Conservation (phyloP, 2,113 vertebrate genomes). For the Oncorhynchus mykiss region DNA sequence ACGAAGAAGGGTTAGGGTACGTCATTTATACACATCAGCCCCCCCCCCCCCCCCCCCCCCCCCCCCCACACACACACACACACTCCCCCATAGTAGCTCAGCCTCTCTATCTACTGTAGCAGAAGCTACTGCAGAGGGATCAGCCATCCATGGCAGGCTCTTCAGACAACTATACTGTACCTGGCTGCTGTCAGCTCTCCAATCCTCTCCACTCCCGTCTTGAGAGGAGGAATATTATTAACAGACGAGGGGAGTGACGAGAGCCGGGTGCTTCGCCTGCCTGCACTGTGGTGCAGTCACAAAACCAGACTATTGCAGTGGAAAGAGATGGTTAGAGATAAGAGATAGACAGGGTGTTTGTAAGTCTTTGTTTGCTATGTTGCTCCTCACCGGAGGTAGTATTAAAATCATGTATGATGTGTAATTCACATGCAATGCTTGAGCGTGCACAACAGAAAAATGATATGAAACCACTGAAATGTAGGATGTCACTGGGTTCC, state of each 20-base stretch:
- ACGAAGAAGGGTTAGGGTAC: conserved; percentile 7
- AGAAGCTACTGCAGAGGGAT: conserved; percentile 42
- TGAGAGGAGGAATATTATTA: conserved; percentile 54
- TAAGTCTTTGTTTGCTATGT: no score
- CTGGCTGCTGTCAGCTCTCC: neutral
- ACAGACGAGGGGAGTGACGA: conserved; percentile 25
- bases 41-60: conserved; percentile 42
- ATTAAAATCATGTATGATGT: no score
- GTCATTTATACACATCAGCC: conserved; percentile 26
- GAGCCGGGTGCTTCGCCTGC: neutral
- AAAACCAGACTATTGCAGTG: neutral
- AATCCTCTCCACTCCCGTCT: conserved; percentile 18
- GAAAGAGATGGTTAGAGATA: neutral
- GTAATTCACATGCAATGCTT: no score
- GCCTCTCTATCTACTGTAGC: neutral
- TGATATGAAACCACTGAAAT: no score
- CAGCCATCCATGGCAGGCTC: neutral
- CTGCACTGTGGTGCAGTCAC: neutral
- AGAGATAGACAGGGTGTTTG: no score
- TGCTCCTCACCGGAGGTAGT: no score
- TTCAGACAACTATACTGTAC: neutral
- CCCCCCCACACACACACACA: conserved; percentile 30
- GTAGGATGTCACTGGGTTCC: no score
- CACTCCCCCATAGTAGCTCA: conserved; percentile 3
- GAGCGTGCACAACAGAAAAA: no score